Evolutionary conservation across 2,888 invertebrate species (phyloP), one percentile per base, ranked within the genome.

Genomic region (Tenthredo scrophulariae): DNA sequence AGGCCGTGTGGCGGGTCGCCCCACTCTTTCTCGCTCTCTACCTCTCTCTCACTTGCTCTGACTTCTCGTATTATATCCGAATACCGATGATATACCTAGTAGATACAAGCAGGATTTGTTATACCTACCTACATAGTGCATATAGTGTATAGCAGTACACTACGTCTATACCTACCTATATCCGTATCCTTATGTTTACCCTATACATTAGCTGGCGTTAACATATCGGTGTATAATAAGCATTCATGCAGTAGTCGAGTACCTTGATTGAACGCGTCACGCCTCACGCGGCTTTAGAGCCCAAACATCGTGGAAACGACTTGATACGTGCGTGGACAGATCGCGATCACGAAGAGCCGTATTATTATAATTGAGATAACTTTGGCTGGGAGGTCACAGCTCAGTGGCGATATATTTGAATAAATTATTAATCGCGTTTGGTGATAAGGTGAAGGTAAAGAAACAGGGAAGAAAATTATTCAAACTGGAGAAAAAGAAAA

Each of bases 51-150:
- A 22, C 18, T 40, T n/a, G n/a, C n/a, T n/a, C 83, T 50, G 22
- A 79, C 75, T 26, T 29, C 84, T 72, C 40, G 80, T 54, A 80
- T 74, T 74, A 74, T 84, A 82, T 18, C 65, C 84, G 50, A 74
- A 85, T 84, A 79, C 29, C 77, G 85, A 80, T 29, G 77, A 86
- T 87, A 86, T 26, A 7, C 33, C 62, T 4, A 62, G 10, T 26
- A n/a, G 54, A 54, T 54, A 54, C 54, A 54, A 6, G 67, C 29
- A 5, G 67, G 22, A 67, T 67, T 29, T 26, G 13, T 67, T 13
- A 43, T 43, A 43, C 40, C 40, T 10, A 10, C 40, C 40, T 9
- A 65, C 26, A 65, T 65, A 46, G 3, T 43, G 15, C 15, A 46
- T 46, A 18, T 13, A 50, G 46, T 5, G 18, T 46, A 46, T 46